phyloP scores from a whole-genome alignment of 2,113 vertebrate genomes.

The Salvelinus namaycush region DNA sequence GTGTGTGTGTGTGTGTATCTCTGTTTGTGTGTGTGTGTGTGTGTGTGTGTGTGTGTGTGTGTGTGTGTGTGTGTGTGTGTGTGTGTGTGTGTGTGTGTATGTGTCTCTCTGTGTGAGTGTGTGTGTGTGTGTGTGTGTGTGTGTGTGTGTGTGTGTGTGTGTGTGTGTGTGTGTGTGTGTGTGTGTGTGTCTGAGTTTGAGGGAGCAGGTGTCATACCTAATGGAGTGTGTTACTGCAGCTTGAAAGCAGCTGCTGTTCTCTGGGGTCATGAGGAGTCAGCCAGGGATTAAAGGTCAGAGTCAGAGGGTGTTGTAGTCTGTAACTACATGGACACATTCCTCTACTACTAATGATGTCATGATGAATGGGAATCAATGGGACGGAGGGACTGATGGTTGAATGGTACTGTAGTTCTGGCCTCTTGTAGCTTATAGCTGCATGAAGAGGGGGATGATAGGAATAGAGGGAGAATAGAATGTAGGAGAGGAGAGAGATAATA shows the following conservation, averaged over 20 bases:
- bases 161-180: slow-evolving; percentile 15
- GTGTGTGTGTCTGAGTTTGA: neutral
- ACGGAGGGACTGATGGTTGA: too few species aligned
- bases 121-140: slow-evolving; percentile 51
- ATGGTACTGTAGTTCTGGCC: too few species aligned
- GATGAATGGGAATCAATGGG: too few species aligned
- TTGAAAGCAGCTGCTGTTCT: slow-evolving; percentile 60
- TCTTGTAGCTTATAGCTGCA: too few species aligned
- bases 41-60: slow-evolving; percentile 47
- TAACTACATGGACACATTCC: slow-evolving; percentile 58
- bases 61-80: slow-evolving; percentile 47
- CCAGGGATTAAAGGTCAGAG: neutral
- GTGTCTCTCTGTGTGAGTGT: too few species aligned
- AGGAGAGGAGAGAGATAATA: too few species aligned
- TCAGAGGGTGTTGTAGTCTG: neutral
- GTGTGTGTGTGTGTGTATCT: slow-evolving; percentile 51
- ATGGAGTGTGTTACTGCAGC: slow-evolving; percentile 55
- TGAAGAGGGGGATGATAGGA: too few species aligned
- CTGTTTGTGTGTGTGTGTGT: slow-evolving; percentile 47
- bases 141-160: slow-evolving; percentile 26
- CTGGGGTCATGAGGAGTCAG: slow-evolving; percentile 29
- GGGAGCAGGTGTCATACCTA: slow-evolving; percentile 62
- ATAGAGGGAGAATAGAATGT: too few species aligned
- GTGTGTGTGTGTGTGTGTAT: slow-evolving; percentile 54
- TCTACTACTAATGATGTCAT: too few species aligned